Evolutionary conservation across 2,113 vertebrate genomes (phyloP).

Genomic region (Brachirus orientalis): DNA sequence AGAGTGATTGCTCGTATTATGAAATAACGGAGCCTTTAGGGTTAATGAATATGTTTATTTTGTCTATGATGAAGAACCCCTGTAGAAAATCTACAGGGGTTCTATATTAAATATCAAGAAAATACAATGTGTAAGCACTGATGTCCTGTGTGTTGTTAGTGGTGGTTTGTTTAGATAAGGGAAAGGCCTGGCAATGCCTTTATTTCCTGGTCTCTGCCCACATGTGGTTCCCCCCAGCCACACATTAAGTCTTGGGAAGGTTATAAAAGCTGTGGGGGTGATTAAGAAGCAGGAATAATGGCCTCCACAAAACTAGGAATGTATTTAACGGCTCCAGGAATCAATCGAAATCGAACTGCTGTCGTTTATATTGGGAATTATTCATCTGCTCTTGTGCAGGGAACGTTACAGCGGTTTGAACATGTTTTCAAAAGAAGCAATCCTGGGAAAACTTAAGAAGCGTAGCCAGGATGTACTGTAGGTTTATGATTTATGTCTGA

Average conservation of each 20-base stretch:
- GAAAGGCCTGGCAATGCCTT: slow-evolving; percentile 53
- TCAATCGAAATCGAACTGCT: slow-evolving; percentile 60
- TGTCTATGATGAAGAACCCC: not conserved
- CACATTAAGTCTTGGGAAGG: slow-evolving; percentile 75
- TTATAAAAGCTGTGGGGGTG: slow-evolving; percentile 83
- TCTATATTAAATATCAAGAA: not conserved
- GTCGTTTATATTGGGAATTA: slow-evolving; percentile 71
- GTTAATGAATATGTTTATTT: no score
- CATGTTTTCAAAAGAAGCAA: slow-evolving; percentile 43
- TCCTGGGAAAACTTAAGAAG: slow-evolving; percentile 49
- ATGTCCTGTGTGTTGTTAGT: slow-evolving; percentile 17
- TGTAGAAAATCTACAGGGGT: not conserved
- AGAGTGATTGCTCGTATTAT: not conserved
- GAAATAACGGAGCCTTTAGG: not conserved
- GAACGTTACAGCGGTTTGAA: slow-evolving; percentile 30
- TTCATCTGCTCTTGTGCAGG: slow-evolving; percentile 49
- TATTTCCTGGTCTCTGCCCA: slow-evolving; percentile 74
- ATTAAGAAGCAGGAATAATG: slow-evolving; percentile 85
- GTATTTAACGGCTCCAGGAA: slow-evolving; percentile 74
- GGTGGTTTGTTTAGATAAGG: slow-evolving; percentile 64
- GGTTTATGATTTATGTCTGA: slow-evolving; percentile 66
- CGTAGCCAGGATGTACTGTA: slow-evolving; percentile 47
- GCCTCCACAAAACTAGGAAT: slow-evolving; percentile 84
- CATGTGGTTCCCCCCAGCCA: slow-evolving; percentile 76
- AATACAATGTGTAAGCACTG: not conserved